Base-by-base conservation (phyloP, 2,113 vertebrate species). In the Myotis davidii region DNA sequence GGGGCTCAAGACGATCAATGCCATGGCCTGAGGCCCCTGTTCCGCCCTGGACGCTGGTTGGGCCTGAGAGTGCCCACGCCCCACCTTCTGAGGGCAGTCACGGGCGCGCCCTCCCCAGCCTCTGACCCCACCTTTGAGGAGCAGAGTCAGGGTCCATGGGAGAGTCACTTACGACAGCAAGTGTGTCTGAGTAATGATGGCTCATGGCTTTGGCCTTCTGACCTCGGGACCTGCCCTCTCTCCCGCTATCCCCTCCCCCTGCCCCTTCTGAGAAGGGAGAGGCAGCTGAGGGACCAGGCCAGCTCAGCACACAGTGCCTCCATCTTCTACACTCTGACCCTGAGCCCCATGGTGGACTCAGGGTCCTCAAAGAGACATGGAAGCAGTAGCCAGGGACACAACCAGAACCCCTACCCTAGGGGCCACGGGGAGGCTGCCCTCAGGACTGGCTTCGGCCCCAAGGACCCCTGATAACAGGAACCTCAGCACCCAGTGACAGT, bases 1-100 rank as follows among this genome's bases (percentile, higher is more conserved):
- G 64, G 8, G 25, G 10, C 48, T 67, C 73, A 56, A 6, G 37
- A 6, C 1, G 0, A 5, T 37, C 29, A 2, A 0, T 17, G 0
- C 32, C 48, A 45, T 29, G 1, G 16, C 20, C 52, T 25, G 1
- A 8, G 11, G 4, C 4, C 45, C 61, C n/a, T 13, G 29, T 50
- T 73, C 21, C 0, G 0, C 39, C 25, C 2, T 34, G 56, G 37
- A 21, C 45, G 1, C 72, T 39, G 48, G 20, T 50, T 34, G 29
- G 87, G 29, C 32, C 25, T 9, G 10, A 42, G 9, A 61, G n/a
- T 54, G 2, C 18, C 8, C 45, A 48, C 1, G 3, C 25, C 29
- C 34, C 13, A 11, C 5, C 23, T 5, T 21, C 50, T 1, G 4
- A 61, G 32, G 59, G 21, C 48, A 20, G 73, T 52, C n/a, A 1